These are phyloP conservation scores for Nomia melanderi DNA, from an alignment of 1,140 invertebrate species.

Conservation along the genomic window DNA sequence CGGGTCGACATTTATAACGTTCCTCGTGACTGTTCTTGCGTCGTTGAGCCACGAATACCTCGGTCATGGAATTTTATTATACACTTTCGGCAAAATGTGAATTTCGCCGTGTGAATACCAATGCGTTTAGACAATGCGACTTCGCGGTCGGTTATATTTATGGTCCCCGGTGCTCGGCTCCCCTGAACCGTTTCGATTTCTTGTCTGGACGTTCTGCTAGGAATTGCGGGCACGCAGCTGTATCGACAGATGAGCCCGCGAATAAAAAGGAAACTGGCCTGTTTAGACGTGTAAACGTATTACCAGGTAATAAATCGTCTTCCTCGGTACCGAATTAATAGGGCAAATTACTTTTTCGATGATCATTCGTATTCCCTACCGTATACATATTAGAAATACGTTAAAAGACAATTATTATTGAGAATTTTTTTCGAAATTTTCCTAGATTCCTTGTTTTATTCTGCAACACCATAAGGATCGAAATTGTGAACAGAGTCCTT, in stretches of 20 bases:
- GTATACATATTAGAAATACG: too few relatives aligned
- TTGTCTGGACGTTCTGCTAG: background rate
- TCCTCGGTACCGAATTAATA: background rate
- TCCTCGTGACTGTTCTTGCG: background rate
- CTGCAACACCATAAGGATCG: too few relatives aligned
- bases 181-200: background rate
- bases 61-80: slow-evolving; percentile 38
- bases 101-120: slow-evolving; percentile 38
- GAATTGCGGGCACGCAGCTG: slow-evolving; percentile 4
- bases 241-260: background rate
- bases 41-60: slow-evolving; percentile 1
- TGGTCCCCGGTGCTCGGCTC: background rate
- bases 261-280: background rate
- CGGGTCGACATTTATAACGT: slow-evolving; percentile 13
- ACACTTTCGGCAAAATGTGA: slow-evolving; percentile 42
- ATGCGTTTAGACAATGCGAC: slow-evolving; percentile 36
- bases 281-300: background rate
- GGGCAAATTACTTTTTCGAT: too few relatives aligned
- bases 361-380: too few relatives aligned
- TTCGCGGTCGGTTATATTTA: slow-evolving; percentile 33
- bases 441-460: too few relatives aligned
- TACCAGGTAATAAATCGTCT: background rate
- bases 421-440: too few relatives aligned
- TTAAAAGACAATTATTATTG: too few relatives aligned
- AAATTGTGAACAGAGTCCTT: too few relatives aligned